These are phyloP conservation scores for Amphiprion ocellaris DNA, from an alignment of 2,113 vertebrate genomes.

Conservation along the genomic window DNA sequence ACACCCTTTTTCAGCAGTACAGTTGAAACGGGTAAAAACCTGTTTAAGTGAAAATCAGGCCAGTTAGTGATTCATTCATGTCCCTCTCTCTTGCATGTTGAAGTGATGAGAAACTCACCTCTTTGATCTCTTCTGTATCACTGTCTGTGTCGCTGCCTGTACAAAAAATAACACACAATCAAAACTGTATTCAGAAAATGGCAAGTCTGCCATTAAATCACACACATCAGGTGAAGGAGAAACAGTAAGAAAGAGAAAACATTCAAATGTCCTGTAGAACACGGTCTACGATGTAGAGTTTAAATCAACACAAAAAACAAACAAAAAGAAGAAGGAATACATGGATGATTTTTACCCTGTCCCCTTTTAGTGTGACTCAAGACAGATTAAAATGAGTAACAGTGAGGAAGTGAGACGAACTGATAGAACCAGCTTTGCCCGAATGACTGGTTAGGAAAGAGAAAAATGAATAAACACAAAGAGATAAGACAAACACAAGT, in stretches of 20 bases:
- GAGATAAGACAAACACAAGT: neutral
- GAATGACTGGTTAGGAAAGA: constrained; percentile 36
- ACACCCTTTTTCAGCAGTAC: constrained; percentile 29
- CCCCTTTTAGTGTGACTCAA: neutral
- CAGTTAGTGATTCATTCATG: constrained; percentile 56
- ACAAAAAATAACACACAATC: constrained; percentile 67
- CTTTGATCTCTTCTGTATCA: constrained; percentile 88
- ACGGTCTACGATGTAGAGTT: too few relatives aligned
- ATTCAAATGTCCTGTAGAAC: too few relatives aligned
- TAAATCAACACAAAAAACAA: too few relatives aligned
- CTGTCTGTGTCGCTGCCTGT: constrained; percentile 97
- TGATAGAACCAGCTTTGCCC: constrained; percentile 37
- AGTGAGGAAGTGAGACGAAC: constrained; percentile 14
- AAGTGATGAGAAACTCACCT: constrained; percentile 82
- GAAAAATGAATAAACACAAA: too few relatives aligned
- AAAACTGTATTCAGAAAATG: neutral
- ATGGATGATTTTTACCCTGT: too few relatives aligned
- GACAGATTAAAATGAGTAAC: neutral
- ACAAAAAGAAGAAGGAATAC: too few relatives aligned
- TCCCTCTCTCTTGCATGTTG: neutral
- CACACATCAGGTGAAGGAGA: neutral
- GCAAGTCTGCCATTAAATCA: neutral
- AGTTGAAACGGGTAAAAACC: constrained; percentile 60
- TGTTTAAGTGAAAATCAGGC: constrained; percentile 42
- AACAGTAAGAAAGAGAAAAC: too few relatives aligned